Evolutionary conservation across 1,140 invertebrate genomes (phyloP), one percentile per base, ranked within the genome.

Genomic region (Macrobrachium nipponense): DNA sequence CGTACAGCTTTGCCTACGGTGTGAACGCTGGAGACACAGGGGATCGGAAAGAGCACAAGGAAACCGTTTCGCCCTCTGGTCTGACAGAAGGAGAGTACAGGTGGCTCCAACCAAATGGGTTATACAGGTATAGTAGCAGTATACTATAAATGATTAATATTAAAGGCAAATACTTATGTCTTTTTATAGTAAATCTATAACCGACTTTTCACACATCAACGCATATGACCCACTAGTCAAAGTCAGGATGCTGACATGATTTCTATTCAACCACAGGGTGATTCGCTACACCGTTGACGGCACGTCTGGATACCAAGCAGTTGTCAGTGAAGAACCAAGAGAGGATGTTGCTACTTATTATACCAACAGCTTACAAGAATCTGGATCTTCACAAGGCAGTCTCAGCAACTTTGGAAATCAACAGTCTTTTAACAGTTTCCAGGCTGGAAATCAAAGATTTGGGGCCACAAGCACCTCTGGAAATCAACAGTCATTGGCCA

Each of bases 61-160:
- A 86, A 43, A 51, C 83, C 15, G 77, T 86, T 23, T 86, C 77
- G 14, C 83, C 68, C 7, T 62, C 77, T 7, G 83, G 83, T 17
- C 27, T 77, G 11, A 86, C 83, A 12, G 83, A 86, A 60, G 83
- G 83, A n/a, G 83, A 86, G n/a, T 86, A 86, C 83, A 77, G 83
- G 18, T 86, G 83, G 83, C 83, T 75, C 5, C 83, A 75, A 20
- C 83, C 83, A 10, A 86, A 86, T 60, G 83, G 83, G 23, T 77
- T 86, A 15, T 80, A n/a, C 77, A 73, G 27, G 83, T 86, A 12
- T 10, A 78, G 60, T n/a, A 8, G 18, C 6, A n/a, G 51, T 51
- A 51, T 51, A 10, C 7, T 51, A 3, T 51, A 51, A 10, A 51
- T 3, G 12, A 10, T 51, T 51, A 51, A 51, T 51, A 12, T 8